Conservation (phyloP, 2,113 vertebrate genomes). For the Epinephelus moara region DNA sequence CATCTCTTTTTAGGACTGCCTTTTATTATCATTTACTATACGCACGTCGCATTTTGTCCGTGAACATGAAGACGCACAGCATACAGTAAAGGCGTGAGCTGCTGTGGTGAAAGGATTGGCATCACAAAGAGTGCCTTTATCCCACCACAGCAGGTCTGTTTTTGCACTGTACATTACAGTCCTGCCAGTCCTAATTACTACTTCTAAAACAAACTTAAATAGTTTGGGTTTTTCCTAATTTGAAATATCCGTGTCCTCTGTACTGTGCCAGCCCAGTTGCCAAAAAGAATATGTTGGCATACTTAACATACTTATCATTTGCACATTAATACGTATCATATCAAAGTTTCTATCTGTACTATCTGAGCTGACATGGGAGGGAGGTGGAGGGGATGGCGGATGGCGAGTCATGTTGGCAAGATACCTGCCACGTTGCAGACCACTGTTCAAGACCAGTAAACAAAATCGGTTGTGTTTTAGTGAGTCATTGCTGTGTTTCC, state of each 20-base stretch:
- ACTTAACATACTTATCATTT: no score
- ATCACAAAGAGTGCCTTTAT: not conserved
- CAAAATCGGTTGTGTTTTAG: no score
- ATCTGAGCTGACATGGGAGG: no score
- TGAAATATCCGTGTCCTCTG: not conserved
- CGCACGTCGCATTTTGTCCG: conserved; percentile 19
- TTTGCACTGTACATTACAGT: not conserved
- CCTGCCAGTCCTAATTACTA: conserved; percentile 3
- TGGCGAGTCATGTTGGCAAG: no score
- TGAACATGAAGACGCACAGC: conserved; percentile 16
- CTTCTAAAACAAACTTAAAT: not conserved
- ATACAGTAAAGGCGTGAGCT: conserved; percentile 2
- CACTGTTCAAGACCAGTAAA: no score
- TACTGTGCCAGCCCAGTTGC: not conserved
- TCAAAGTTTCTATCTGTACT: no score
- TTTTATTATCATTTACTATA: conserved; percentile 45
- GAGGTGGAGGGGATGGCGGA: no score
- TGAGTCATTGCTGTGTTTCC: no score
- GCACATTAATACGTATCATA: no score
- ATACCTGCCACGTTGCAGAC: no score
- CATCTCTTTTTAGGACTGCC: conserved; percentile 36
- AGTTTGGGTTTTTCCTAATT: conserved; percentile 8
- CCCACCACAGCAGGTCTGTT: conserved; percentile 5
- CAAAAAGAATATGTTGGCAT: no score
- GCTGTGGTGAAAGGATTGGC: not conserved